Evolutionary conservation across 2,113 vertebrate genomes (phyloP), one percentile per base, ranked within the genome.

Genomic region (Lampris megalopsis): DNA sequence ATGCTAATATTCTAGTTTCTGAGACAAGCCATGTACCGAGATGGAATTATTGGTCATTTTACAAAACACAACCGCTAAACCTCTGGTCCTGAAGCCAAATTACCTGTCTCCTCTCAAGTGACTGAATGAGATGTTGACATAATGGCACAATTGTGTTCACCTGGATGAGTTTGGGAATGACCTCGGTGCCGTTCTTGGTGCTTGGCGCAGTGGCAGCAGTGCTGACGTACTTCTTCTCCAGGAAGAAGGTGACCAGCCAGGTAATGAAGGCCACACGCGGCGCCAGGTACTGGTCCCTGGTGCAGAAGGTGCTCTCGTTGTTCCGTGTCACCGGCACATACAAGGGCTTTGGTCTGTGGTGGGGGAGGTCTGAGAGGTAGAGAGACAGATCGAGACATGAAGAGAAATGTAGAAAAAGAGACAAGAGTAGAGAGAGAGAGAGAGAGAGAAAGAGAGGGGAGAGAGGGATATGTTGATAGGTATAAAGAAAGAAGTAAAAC

Each of bases 201-300:
- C 85, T 95, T 83, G 95, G 96, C 82, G 82, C 87, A 66, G 93
- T 78, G 84, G 89, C 82, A 88, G 95, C 82, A 89, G 95, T 92
- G 91, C 94, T 94, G 86, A 97, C 88, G 50, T 97, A 98, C 89
- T 98, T 99, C 93, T 99, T 98, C 93, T 99, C 98, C 88, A 99
- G 96, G 95, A 99, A 99, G 94, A 99, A 99, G 77, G 96, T 98
- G 89, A 99, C 97, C 41, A 99, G 94, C 98, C 98, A 99, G 83
- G 96, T 97, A 93, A 99, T 99, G 84, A 99, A 99, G 88, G 95
- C 94, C 83, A 99, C 98, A 35, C 97, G 96, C 77, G 98, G 97
- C 79, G 96, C 95, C 94, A 99, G 95, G 81, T 96, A 97, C 37
- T 98, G 97, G 83, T 98, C 97, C 85, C 97, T 96, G 9, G 98